These are phyloP conservation scores for Anaspis maculata DNA, from an alignment of 2,888 invertebrate genomes.

Conservation along the genomic window DNA sequence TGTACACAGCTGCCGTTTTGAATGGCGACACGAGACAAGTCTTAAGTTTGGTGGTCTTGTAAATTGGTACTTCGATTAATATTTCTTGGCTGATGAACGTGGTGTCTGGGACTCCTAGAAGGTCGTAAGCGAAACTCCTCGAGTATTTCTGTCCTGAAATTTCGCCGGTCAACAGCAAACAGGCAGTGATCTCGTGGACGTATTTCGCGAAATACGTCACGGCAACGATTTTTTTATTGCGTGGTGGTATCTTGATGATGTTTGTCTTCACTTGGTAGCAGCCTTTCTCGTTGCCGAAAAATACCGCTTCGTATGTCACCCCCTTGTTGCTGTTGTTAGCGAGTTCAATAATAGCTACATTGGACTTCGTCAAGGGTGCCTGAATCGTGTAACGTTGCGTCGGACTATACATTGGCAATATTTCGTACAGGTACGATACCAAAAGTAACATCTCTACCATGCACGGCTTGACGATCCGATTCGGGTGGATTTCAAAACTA, in stretches of 20 bases:
- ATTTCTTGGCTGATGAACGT: constrained; percentile 16
- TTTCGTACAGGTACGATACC: constrained; percentile 45
- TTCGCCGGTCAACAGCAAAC: constrained; percentile 31
- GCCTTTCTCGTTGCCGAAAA: constrained; percentile 7
- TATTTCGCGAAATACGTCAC: constrained; percentile 29
- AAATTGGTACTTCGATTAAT: constrained; percentile 11
- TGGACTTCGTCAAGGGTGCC: constrained; percentile 43
- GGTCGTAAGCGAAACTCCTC: constrained; percentile 23
- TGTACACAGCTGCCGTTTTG: constrained; percentile 3
- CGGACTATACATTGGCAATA: constrained; percentile 47
- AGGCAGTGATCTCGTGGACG: constrained; percentile 16
- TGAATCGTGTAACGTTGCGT: constrained; percentile 42
- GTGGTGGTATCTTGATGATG: constrained; percentile 9
- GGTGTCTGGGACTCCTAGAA: constrained; percentile 28
- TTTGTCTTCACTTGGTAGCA: constrained; percentile 1
- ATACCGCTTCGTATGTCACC: constrained; percentile 3
- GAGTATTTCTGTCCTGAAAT: constrained; percentile 25
- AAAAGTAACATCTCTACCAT: constrained; percentile 53
- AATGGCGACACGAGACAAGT: constrained; percentile 23
- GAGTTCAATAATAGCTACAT: constrained; percentile 40
- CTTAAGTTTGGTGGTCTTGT: too few relatives aligned
- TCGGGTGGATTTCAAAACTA: constrained; percentile 48
- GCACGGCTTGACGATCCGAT: constrained; percentile 46
- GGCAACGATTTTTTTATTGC: constrained; percentile 11
- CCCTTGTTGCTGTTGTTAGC: constrained; percentile 27